Evolutionary conservation across 2,888 invertebrate genomes (phyloP).

Genomic region (Caradrina clavipalpis): DNA sequence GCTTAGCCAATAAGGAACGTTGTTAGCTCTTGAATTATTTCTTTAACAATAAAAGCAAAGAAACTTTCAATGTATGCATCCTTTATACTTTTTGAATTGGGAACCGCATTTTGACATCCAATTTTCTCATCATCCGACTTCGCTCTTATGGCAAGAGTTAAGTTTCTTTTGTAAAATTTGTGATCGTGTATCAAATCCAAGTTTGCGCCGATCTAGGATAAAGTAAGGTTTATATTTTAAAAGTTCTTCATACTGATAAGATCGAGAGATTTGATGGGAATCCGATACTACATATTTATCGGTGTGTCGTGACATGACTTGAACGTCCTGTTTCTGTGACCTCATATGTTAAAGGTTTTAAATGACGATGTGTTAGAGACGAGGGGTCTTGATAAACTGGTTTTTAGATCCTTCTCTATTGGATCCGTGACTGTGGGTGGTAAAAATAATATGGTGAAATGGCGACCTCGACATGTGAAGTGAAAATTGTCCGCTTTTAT

Average conservation of each 20-base stretch:
- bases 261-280: conserved; percentile 69
- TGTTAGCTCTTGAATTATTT: conserved; percentile 34
- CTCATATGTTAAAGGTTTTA: conserved; percentile 67
- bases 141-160: neutral
- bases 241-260: conserved; percentile 60
- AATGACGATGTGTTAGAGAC: conserved; percentile 59
- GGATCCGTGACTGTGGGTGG: conserved; percentile 67
- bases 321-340: conserved; percentile 60
- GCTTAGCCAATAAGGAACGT: conserved; percentile 53
- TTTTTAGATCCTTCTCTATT: conserved; percentile 35
- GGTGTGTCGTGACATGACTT: conserved; percentile 70
- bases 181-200: conserved; percentile 39
- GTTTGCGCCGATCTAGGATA: conserved; percentile 26
- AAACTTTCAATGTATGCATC: conserved; percentile 4
- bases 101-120: conserved; percentile 13
- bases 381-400: conserved; percentile 53
- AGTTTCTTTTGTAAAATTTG: conserved; percentile 30
- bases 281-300: conserved; percentile 71
- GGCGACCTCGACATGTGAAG: conserved; percentile 59
- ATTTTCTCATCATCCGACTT: neutral
- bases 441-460: conserved; percentile 70
- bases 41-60: conserved; percentile 15
- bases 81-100: conserved; percentile 26
- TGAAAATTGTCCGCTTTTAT: conserved; percentile 66
- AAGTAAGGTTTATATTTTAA: conserved; percentile 60